Evolutionary conservation across 2,113 vertebrate species (phyloP), one percentile per base, ranked within the genome.

Genomic region (Hemichromis elongatus): DNA sequence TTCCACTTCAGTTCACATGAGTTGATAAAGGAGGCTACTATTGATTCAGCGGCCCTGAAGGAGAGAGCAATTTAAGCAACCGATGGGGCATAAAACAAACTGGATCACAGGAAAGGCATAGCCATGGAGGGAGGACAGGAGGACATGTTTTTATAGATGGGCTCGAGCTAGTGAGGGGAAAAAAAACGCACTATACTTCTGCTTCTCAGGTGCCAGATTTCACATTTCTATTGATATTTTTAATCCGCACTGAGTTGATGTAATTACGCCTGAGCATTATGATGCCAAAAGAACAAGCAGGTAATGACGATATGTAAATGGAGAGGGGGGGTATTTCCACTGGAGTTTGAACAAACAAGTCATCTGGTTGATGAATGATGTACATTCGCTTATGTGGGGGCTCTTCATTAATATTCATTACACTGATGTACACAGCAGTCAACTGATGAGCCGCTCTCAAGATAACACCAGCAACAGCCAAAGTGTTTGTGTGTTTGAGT

Each of bases 1-100:
- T 97, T 97, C 96, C 96, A 96, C 97, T 97, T 96, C 96, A 97
- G 97, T 97, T 97, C 97, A 97, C 97, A 96, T 96, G 96, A 94
- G 95, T 96, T 94, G 94, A 85, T 92, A 96, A 96, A 96, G 96
- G 94, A 95, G 96, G 95, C 94, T 90, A 95, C 95, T 96, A 98
- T 97, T 96, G 97, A 98, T 97, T 96, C 94, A 94, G 89, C 81
- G 78, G 66, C 78, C 90, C 93, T 93, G 86, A 94, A 96, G 94
- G 96, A 97, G 97, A 97, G 97, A 96, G 96, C 97, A 97, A 97
- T 96, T 97, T 96, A 96, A 95, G 93, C 93, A 88, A 93, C 92
- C 93, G 94, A 96, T 95, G 94, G 95, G 96, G 94, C 96, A 96
- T 96, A 96, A 96, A 96, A 95, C 95, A 95, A 95, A 96, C 94